A percentile compares a stretch with the other conserved stretches of the same genome.
Evolutionary conservation across 2,113 vertebrate species (phyloP).

Genomic region (Serilophus lunatus): DNA sequence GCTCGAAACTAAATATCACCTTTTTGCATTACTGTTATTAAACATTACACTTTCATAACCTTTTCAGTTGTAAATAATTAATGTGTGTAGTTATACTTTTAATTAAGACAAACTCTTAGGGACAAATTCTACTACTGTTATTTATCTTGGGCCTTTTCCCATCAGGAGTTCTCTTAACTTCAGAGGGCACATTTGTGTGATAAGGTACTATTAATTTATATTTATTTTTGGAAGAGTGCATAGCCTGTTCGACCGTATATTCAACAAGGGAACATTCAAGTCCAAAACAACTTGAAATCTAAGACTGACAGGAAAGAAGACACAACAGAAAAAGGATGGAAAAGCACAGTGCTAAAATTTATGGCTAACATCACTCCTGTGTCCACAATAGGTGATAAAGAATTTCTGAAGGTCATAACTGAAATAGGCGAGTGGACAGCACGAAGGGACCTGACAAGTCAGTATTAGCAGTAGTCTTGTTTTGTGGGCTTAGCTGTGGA

Average conservation of each 20-base stretch:
- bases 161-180: not conserved
- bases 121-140: constrained; percentile 2
- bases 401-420: constrained; percentile 52
- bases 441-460: not conserved
- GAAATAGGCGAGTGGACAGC: not conserved
- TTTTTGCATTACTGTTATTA: constrained; percentile 63
- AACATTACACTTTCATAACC: constrained; percentile 44
- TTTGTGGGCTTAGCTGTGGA: constrained; percentile 36
- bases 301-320: not conserved
- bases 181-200: not conserved
- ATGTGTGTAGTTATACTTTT: constrained; percentile 35
- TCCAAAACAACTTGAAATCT: not conserved
- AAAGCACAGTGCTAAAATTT: constrained; percentile 34
- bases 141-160: not conserved
- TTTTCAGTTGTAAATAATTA: constrained; percentile 52
- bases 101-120: constrained; percentile 56
- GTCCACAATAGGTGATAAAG: constrained; percentile 19
- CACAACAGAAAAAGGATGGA: not conserved
- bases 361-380: not conserved
- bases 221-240: constrained; percentile 2
- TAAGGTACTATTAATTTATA: not conserved
- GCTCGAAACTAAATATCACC: constrained; percentile 50
- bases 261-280: not conserved
- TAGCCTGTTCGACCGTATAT: not conserved
- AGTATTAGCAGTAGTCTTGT: not conserved